Conservation (phyloP, 1,140 invertebrate genomes). For the Armadillidium nasatum region DNA sequence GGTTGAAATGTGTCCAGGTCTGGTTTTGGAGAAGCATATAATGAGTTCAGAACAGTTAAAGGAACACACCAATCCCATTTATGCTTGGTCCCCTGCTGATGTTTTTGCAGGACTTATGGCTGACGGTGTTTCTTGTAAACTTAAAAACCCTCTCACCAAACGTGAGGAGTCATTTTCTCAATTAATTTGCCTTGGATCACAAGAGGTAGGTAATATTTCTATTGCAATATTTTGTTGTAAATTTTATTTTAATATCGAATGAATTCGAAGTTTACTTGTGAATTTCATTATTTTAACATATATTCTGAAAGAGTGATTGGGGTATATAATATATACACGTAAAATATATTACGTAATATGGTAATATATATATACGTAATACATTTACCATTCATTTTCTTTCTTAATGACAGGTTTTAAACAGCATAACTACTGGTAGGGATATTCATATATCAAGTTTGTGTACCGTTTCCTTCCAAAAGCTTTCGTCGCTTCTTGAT, state of each 20-base stretch:
- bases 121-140: slow-evolving; percentile 49
- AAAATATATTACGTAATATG: too few relatives aligned
- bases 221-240: slow-evolving; percentile 42
- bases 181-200: slow-evolving; percentile 63
- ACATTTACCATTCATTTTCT: not conserved
- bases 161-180: slow-evolving; percentile 63
- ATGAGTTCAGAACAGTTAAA: slow-evolving; percentile 62
- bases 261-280: not conserved
- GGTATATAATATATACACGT: too few relatives aligned
- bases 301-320: too few relatives aligned
- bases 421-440: slow-evolving; percentile 49
- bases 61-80: slow-evolving; percentile 54
- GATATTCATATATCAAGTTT: slow-evolving; percentile 56
- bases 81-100: slow-evolving; percentile 59
- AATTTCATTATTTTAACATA: not conserved
- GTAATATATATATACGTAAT: too few relatives aligned
- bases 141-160: slow-evolving; percentile 59
- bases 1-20: slow-evolving; percentile 62
- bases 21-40: slow-evolving; percentile 62
- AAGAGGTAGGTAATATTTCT: slow-evolving; percentile 49
- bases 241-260: not conserved
- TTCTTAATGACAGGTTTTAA: slow-evolving; percentile 27
- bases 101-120: slow-evolving; percentile 59
- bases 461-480: slow-evolving; percentile 53
- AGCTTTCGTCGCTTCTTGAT: slow-evolving; percentile 56